Evolutionary conservation across 2,113 vertebrate genomes (phyloP).

Genomic region (Corythoichthys haematopterus): DNA sequence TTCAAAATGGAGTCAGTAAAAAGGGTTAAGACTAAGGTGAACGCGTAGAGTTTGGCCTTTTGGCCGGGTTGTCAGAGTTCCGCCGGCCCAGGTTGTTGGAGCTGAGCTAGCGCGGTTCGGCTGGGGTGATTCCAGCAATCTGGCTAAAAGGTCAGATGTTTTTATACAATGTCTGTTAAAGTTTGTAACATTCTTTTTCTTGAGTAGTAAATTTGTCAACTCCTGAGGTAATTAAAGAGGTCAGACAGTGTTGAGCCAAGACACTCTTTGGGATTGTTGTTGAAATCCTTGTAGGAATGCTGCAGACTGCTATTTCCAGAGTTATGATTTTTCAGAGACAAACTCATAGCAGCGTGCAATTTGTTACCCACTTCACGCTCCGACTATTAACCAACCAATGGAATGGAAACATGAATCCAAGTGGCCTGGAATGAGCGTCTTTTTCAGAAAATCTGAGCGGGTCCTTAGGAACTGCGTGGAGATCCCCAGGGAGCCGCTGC

Average conservation of each 20-base stretch:
- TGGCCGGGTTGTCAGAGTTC: too few species aligned
- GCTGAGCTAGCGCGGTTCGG: too few species aligned
- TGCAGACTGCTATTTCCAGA: neutral
- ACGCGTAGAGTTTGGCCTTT: too few species aligned
- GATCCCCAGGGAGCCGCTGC: neutral
- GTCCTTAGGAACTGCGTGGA: neutral
- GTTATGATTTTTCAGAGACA: neutral
- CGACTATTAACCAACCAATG: neutral
- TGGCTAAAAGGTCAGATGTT: too few species aligned
- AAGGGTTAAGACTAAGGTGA: too few species aligned
- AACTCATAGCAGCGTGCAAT: neutral
- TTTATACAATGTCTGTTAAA: too few species aligned
- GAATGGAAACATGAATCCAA: neutral
- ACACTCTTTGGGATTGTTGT: too few species aligned
- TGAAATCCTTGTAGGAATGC: neutral
- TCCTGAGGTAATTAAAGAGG: neutral
- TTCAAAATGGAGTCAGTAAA: too few species aligned
- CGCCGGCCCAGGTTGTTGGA: too few species aligned
- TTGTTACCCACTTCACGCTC: neutral
- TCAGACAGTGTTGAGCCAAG: neutral
- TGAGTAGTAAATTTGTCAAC: neutral
- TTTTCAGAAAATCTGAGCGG: neutral
- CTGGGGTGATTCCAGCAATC: too few species aligned
- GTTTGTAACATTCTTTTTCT: too few species aligned
- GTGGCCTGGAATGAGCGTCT: neutral